Base-by-base conservation (phyloP, 1,140 invertebrate species). In the Pogonus chalceus region DNA sequence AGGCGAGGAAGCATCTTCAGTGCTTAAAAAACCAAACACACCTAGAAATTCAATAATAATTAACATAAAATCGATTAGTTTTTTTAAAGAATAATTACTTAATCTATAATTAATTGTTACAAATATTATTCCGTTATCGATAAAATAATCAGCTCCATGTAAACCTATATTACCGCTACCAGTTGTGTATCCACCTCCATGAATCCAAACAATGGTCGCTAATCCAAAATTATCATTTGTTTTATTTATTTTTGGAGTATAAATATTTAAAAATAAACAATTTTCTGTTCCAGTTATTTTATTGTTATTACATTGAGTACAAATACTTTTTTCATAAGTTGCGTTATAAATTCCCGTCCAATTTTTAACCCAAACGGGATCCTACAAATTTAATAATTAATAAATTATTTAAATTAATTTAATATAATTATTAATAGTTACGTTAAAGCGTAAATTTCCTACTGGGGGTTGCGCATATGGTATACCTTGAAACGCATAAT, bases 91-190 rank as follows among this genome's bases (percentile, higher is more conserved):
- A n/a, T n/a, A n/a, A n/a, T n/a, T n/a, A n/a, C n/a, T n/a, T n/a
- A 79, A 61, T 48, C 78, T 65, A 58, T 79, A 80, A 60, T 80
- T 79, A 18, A 80, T 61, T 1, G 72, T 74, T 16, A 80, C 71
- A 1, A 79, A 67, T 10, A 81, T 68, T 1, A 77, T 62, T 20
- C 73, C 67, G 22, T 69, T 59, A 20, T 72, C 67, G 16, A 77
- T 65, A n/a, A 80, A 60, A 48, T 69, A 70, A 48, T 74, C 69
- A 14, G 69, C 64, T n/a, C 60, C 60, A 37, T 61, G 66, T 0
- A 64, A 55, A 31, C 63, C 62, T 10, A 56, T 39, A 52, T 55
- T 56, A 3, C 62, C 64, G 56, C 56, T 49, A 7, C 66, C 65
- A 24, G 48, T 18, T 20, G 56, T 31, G 52, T 67, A 69, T 16